Evolutionary conservation across 2,797 vertebrate species (phyloP).

Genomic region (Eulemur rubriventer): DNA sequence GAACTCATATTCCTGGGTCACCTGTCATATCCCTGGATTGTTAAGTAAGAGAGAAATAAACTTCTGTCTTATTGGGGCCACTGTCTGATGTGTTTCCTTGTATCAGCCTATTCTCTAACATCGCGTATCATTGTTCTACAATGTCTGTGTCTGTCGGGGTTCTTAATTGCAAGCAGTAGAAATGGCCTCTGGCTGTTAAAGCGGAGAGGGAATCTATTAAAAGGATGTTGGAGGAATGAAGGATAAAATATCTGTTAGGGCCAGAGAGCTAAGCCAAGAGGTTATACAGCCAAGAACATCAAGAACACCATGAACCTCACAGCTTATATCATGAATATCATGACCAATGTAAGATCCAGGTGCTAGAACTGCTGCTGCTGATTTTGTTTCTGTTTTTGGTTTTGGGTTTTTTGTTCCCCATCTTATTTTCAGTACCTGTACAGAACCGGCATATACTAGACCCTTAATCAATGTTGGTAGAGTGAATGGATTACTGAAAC

Average conservation of each 20-base stretch:
- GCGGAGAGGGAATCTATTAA: not conserved
- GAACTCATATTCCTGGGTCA: not conserved
- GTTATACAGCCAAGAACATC: not conserved
- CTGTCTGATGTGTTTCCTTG: not conserved
- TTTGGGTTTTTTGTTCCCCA: not conserved
- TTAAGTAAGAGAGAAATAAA: not conserved
- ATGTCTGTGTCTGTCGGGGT: not conserved
- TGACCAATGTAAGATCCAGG: not conserved
- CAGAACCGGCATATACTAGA: not conserved
- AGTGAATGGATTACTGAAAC: not conserved
- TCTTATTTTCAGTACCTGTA: not conserved
- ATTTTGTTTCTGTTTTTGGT: not conserved
- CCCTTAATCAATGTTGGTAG: not conserved
- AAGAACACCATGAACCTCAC: not conserved
- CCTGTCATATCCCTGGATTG: not conserved
- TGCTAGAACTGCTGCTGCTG: not conserved
- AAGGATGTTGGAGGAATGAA: not conserved
- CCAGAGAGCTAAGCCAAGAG: not conserved
- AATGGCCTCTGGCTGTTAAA: not conserved
- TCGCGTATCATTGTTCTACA: not conserved
- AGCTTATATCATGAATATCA: not conserved
- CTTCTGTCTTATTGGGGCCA: not conserved
- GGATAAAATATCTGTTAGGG: not conserved
- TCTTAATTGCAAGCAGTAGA: not conserved
- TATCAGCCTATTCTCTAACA: not conserved